Evolutionary conservation across 2,113 vertebrate species (phyloP).

Genomic region (Puffinus mauretanicus): DNA sequence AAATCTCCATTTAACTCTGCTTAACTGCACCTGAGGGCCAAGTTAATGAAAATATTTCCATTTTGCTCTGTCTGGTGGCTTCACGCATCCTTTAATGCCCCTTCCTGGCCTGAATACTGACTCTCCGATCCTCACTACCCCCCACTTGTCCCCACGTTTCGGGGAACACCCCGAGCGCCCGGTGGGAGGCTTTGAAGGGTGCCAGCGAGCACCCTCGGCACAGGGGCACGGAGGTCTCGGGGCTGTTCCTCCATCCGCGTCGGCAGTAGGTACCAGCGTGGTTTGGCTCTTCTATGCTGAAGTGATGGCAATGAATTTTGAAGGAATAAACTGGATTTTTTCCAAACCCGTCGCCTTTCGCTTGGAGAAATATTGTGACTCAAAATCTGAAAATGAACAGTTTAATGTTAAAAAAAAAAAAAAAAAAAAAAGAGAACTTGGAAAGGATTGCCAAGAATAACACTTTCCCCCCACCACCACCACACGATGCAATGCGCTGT

Average conservation of each 20-base stretch:
- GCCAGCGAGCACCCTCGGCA: not conserved
- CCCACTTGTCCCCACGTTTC: accelerated
- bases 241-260: not conserved
- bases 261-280: not conserved
- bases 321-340: slow-evolving; percentile 5
- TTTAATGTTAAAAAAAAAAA: not conserved
- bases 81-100: not conserved
- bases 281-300: not conserved
- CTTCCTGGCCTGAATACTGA: not conserved
- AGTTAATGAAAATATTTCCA: not conserved
- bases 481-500: accelerated
- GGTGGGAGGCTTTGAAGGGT: not conserved
- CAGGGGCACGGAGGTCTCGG: accelerated
- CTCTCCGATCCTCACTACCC: not conserved
- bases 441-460: not conserved
- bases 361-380: slow-evolving; percentile 46
- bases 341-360: not conserved
- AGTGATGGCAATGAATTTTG: not conserved
- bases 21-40: not conserved
- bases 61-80: not conserved
- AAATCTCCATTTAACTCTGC: not conserved
- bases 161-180: accelerated
- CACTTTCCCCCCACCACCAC: not conserved
- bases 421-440: not conserved
- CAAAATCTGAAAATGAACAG: slow-evolving; percentile 34